A percentile compares a stretch with the other conserved stretches of the same genome.
Conservation (phyloP, 2,113 vertebrate genomes). For the Gymnocephalus cernua region DNA sequence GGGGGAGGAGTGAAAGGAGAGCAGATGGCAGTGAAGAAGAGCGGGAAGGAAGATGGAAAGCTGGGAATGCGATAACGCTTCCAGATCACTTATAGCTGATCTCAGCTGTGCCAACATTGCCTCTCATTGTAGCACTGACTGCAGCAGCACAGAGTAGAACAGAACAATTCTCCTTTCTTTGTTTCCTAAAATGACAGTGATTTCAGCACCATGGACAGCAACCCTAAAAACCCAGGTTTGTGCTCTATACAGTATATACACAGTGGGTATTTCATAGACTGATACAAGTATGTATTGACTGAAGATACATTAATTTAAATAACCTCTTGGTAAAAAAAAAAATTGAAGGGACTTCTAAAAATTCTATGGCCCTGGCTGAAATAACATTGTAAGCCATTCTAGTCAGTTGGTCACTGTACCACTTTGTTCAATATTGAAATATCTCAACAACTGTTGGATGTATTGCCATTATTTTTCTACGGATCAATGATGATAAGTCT, state of each 20-base stretch:
- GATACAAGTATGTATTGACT: neutral
- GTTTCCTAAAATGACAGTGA: neutral
- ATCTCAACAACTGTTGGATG: neutral
- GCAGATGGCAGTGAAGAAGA: constrained; percentile 59
- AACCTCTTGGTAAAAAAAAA: neutral
- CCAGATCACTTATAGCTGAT: constrained; percentile 46
- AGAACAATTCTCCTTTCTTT: neutral
- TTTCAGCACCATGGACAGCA: constrained; percentile 60
- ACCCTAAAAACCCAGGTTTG: neutral
- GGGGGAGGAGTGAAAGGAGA: constrained; percentile 41
- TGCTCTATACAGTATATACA: neutral
- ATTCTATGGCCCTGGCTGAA: neutral
- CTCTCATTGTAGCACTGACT: constrained; percentile 6
- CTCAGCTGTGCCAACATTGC: constrained; percentile 22
- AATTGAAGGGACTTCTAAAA: neutral
- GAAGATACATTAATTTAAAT: neutral
- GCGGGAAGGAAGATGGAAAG: constrained; percentile 42
- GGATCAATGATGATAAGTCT: too few species aligned
- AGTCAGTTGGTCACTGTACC: neutral
- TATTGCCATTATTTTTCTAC: too few species aligned
- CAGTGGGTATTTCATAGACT: neutral
- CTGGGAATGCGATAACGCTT: constrained; percentile 31
- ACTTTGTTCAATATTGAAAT: neutral
- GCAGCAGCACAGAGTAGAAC: neutral
- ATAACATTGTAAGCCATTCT: too few species aligned